Conservation (phyloP, 1,140 invertebrate genomes). For the Chrysomallon squamiferum region DNA sequence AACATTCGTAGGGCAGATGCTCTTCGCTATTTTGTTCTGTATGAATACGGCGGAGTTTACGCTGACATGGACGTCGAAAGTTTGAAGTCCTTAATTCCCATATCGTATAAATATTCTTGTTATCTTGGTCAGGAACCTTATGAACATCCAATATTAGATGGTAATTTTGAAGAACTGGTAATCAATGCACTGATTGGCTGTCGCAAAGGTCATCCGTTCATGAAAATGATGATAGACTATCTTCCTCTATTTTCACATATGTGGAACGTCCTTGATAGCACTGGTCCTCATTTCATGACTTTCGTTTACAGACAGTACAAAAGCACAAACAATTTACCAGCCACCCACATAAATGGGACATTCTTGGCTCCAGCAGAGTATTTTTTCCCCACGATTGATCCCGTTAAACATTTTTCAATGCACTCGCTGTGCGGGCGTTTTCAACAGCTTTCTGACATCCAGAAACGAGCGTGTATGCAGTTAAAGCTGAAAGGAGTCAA, state of each 20-base stretch:
- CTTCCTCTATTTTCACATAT: conserved; percentile 48
- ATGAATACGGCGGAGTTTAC: conserved; percentile 58
- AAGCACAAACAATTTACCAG: conserved; percentile 2
- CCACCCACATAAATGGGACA: conserved; percentile 23
- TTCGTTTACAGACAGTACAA: conserved; percentile 39
- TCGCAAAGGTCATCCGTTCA: conserved; percentile 52
- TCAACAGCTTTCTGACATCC: conserved; percentile 31
- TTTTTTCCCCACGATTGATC: conserved; percentile 55
- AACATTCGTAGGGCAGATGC: conserved; percentile 53
- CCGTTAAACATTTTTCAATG: conserved; percentile 47
- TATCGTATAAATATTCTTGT: conserved; percentile 48
- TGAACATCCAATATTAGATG: conserved; percentile 53
- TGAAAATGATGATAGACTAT: conserved; percentile 46
- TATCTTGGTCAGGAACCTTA: conserved; percentile 58
- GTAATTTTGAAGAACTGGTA: conserved; percentile 52
- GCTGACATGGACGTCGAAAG: conserved; percentile 58
- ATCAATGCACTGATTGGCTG: conserved; percentile 60
- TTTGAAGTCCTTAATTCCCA: conserved; percentile 44
- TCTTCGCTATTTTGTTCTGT: conserved; percentile 53
- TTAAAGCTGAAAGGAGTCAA: conserved; percentile 41
- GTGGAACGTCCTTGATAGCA: conserved; percentile 57
- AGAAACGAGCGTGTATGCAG: conserved; percentile 45
- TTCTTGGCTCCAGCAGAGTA: conserved; percentile 53
- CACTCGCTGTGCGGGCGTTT: conserved; percentile 36
- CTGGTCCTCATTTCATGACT: conserved; percentile 57